These are phyloP conservation scores for Ommatoiulus sabulosus DNA, from an alignment of 2,888 invertebrate species.

Conservation along the genomic window DNA sequence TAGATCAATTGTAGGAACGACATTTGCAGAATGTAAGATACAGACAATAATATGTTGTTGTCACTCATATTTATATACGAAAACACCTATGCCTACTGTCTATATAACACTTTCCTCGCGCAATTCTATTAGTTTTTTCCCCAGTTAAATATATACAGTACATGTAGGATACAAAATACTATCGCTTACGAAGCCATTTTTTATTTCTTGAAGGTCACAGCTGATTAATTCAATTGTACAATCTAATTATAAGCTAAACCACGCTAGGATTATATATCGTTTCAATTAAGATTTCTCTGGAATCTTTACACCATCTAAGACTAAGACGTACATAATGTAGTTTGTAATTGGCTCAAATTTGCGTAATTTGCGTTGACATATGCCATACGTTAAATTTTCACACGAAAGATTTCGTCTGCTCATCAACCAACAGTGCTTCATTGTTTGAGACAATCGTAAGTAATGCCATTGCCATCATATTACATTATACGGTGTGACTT, in stretches of 20 bases:
- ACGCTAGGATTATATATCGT: background rate
- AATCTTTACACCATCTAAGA: background rate
- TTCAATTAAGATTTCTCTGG: background rate
- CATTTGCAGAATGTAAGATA: background rate
- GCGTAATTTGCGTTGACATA: background rate
- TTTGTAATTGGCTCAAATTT: background rate
- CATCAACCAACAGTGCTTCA: background rate
- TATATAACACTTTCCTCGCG: background rate
- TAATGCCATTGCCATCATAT: no score
- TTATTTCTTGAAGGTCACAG: background rate
- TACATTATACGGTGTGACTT: no score
- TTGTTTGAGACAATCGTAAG: background rate
- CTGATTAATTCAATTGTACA: background rate
- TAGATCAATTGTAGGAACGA: constrained; percentile 41
- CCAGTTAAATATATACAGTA: background rate
- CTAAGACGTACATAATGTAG: background rate
- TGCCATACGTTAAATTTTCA: background rate
- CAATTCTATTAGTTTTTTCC: background rate
- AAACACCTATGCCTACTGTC: constrained; percentile 30
- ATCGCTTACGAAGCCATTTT: background rate
- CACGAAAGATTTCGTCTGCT: background rate
- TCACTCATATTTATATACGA: constrained; percentile 16
- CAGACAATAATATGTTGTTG: constrained; percentile 42
- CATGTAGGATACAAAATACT: background rate
- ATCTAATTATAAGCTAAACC: constrained; percentile 33